Conservation (phyloP, 2,797 vertebrate species). For the Chromobotia macracanthus region DNA sequence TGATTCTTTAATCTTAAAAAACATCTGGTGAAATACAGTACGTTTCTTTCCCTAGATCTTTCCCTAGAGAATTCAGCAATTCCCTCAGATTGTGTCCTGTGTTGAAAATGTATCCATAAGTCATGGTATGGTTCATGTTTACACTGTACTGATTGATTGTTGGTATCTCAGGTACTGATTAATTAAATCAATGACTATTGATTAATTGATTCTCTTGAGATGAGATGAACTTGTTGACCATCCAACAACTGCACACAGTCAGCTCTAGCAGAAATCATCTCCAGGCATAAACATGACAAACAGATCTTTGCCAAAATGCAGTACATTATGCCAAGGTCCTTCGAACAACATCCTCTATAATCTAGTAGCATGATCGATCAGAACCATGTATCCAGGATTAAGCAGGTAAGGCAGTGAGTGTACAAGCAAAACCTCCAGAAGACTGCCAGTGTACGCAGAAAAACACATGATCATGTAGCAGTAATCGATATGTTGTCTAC, state of each 20-base stretch:
- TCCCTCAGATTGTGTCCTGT: background rate
- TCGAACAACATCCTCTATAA: slow-evolving; percentile 36
- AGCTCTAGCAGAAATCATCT: slow-evolving; percentile 23
- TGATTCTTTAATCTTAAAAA: slow-evolving; percentile 26
- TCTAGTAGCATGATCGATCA: slow-evolving; percentile 35
- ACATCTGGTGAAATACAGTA: background rate
- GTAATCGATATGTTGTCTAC: slow-evolving; percentile 31
- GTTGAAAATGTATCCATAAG: slow-evolving; percentile 1
- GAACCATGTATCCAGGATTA: slow-evolving; percentile 27
- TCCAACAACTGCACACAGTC: background rate
- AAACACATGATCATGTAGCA: background rate
- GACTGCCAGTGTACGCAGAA: background rate
- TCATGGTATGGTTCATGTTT: too few relatives aligned
- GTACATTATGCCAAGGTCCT: slow-evolving; percentile 39
- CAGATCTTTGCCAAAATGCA: slow-evolving; percentile 22
- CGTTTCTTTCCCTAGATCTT: background rate
- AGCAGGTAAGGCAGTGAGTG: background rate
- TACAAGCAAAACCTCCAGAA: background rate
- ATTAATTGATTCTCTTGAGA: slow-evolving; percentile 23
- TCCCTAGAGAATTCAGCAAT: background rate
- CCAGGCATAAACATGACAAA: slow-evolving; percentile 21
- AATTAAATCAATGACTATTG: slow-evolving; percentile 23
- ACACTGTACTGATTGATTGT: slow-evolving; percentile 2
- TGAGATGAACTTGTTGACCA: slow-evolving; percentile 13
- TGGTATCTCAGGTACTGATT: background rate